Base-by-base conservation (phyloP, 2,113 vertebrate species). In the Craseonycteris thonglongyai region DNA sequence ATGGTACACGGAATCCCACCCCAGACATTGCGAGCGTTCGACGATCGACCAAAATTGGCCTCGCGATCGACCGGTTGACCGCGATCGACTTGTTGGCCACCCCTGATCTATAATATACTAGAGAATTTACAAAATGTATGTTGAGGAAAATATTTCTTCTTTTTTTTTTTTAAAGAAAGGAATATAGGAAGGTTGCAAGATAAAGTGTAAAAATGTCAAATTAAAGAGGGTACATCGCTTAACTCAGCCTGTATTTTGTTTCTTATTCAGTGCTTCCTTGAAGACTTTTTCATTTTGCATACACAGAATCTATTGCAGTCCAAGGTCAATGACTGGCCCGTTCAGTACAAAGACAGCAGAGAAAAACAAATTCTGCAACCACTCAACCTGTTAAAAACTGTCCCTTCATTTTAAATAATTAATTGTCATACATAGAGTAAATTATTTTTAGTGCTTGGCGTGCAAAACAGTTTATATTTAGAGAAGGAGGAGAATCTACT, bases 321-420 rank as follows among this genome's bases (percentile, higher is more conserved):
- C 72, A 91, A 95, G 93, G 80, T 15, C 75, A 63, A 79, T 42
- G 1, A 0, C 69, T 92, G 96, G 76, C 79, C 49, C 79, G n/a
- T 38, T 2, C 22, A 51, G 3, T 76, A 81, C 45, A 94, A 90
- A 96, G 66, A 40, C 38, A 93, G 33, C 16, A 47, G 69, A 95
- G 76, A 66, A 83, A 90, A 95, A 58, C 0, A 12, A 42, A 49
- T 68, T 87, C 75, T 95, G 4, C 0, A 12, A 69, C 75, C 54
- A 66, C 42, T 94, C 76, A 71, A 58, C 18, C 69, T 95, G 4
- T 49, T 92, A 90, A 96, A 96, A 93, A 81, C 54, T 42, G 79
- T 0, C 16, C 13, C 12, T 93, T 96, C 19, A 65, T 85, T 79
- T 96, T 45, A 35, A 85, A 91, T 95, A 91, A 96, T 85, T 28